These are phyloP conservation scores for Centroberyx gerrardi DNA, from an alignment of 2,797 vertebrate species.

Conservation along the genomic window DNA sequence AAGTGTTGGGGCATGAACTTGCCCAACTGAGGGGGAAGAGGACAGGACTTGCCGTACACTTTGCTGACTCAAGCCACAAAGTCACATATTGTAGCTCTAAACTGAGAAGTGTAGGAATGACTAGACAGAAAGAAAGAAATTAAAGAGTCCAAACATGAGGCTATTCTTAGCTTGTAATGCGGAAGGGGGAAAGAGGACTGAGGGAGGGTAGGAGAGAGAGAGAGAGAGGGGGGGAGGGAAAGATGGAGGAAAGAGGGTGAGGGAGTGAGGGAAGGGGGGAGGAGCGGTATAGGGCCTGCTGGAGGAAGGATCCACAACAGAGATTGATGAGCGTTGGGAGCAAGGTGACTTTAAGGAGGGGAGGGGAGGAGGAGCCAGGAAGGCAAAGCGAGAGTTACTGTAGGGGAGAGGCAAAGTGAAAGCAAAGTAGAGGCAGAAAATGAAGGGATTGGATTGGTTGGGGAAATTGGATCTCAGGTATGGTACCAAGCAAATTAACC, in stretches of 20 bases:
- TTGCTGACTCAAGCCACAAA: no score
- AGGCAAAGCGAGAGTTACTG: slow-evolving; percentile 41
- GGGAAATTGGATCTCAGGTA: slow-evolving; percentile 1
- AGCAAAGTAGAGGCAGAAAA: slow-evolving; percentile 41
- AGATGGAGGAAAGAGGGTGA: slow-evolving; percentile 20
- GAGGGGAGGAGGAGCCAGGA: slow-evolving; percentile 41
- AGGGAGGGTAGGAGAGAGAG: slow-evolving; percentile 1
- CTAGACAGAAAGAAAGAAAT: neutral
- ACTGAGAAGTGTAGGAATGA: neutral
- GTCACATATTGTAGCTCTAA: no score
- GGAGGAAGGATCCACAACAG: slow-evolving; percentile 71
- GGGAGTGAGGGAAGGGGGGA: slow-evolving; percentile 8
- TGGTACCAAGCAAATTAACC: slow-evolving; percentile 6
- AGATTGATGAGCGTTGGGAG: slow-evolving; percentile 78
- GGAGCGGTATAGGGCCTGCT: slow-evolving; percentile 26
- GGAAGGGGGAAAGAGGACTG: neutral
- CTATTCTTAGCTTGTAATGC: slow-evolving; percentile 31
- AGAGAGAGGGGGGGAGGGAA: neutral
- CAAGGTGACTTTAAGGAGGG: slow-evolving; percentile 84
- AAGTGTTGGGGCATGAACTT: no score
- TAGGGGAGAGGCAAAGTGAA: slow-evolving; percentile 38
- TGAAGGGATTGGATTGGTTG: slow-evolving; percentile 10
- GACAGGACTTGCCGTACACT: no score
- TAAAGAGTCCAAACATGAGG: slow-evolving; percentile 8
- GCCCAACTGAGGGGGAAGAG: no score